Base-by-base conservation (phyloP, 2,797 vertebrate genomes). In the Clarias fuscus region DNA sequence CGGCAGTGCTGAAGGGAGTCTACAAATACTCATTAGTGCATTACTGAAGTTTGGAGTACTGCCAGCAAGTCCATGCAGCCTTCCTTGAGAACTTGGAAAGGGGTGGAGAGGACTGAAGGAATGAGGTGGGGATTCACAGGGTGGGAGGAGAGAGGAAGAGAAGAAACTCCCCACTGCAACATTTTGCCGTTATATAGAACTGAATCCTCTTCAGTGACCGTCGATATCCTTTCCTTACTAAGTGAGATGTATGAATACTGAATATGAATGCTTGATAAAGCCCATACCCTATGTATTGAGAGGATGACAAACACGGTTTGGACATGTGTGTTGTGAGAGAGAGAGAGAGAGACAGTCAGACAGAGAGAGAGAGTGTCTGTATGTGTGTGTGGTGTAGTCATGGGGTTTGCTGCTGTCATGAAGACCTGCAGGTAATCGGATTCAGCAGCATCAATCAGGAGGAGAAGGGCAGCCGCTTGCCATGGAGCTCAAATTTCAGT, bases 21-120 rank as follows among this genome's bases (percentile, higher is more conserved):
- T 90, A 87, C 86, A 86, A 90, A 89, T 89, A 89, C 89, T 91
- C 89, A 92, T 91, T 90, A 91, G 86, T 86, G 88, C 86, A 89
- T 90, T 90, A 90, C 86, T 88, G 84, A 85, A 91, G 72, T 89
- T 86, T 89, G 90, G 87, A 90, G 83, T 67, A 33, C 85, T 90
- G 89, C 89, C 89, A 91, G 86, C 61, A 78, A 84, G 88, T 82
- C 81, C 30, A 65, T 84, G 86, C 75, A 67, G 80, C 72, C 33
- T 83, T 88, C 48, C 65, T 53, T 61, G 67, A 85, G 83, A 88
- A 87, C 56, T 86, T 64, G 56, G 48, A 62, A 59, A 59, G 64
- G 68, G 86, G 79, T 65, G 56, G 80, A 53, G 65, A 56, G 64
- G 37, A 79, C 20, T 59, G 77, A 85, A 71, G 30, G 5, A 71